Base-by-base conservation (phyloP, 2,113 vertebrate genomes). In the Catharus minimus region DNA sequence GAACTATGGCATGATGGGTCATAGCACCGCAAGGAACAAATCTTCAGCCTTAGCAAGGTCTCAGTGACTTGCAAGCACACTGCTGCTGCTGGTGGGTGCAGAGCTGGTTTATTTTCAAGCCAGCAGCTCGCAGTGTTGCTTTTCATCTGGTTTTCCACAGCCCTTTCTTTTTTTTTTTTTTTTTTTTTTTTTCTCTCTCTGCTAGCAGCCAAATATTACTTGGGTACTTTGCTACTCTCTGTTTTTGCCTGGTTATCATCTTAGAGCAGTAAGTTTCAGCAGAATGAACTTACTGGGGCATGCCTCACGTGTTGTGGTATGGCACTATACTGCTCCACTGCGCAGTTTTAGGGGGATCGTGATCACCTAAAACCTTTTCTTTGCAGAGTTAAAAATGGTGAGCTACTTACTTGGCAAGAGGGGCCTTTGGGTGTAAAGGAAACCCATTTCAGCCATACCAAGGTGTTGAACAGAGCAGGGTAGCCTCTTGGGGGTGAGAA, bases 1-100 rank as follows among this genome's bases (percentile, higher is more conserved):
- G 90, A 94, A 88, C 95, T 95, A 10, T 21, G 66, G 88, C 33
- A 84, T 65, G 90, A 94, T 81, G 90, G 94, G 93, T 96, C 92
- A 95, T 1, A 90, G 88, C 93, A 90, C 90, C 32, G 69, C 92
- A 28, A 95, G 92, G 88, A 86, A 88, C 86, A 84, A 79, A 90
- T 69, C 88, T 68, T 75, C 73, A 92, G 74, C 73, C 74, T 38
- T 49, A 55, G 27, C 15, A 62, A 89, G 88, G 86, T 66, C 88
- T 92, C 0, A 0, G 46, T 84, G 86, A 90, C 80, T 95, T 86
- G 80, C 2, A 43, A 86, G 61, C 49, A 38, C 0, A 0, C n/a
- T 74, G 65, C 50, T 52, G 75, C 82, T 92, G 76, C 80, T 88
- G 86, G 36, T 30, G 1, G 66, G 32, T n/a, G 47, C 74, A 84